These are phyloP conservation scores for Andinoacara biseriatus DNA, from an alignment of 2,113 vertebrate species.

Conservation along the genomic window DNA sequence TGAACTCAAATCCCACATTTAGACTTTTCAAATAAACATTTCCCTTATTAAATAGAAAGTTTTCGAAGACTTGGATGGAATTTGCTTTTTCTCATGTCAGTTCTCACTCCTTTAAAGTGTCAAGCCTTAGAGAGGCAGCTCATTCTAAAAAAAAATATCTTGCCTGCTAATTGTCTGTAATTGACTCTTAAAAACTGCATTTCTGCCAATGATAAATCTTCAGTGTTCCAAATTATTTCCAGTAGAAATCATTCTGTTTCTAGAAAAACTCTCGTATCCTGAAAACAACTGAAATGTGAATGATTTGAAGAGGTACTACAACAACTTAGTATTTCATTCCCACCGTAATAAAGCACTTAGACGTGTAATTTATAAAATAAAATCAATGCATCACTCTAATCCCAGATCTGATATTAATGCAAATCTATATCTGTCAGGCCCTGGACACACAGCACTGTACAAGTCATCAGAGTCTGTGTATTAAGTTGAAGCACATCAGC, in stretches of 20 bases:
- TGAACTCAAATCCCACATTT: no score
- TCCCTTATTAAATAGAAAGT: no score
- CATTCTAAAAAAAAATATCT: no score
- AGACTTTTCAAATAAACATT: background rate
- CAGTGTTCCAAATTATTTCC: background rate
- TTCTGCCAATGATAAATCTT: no score
- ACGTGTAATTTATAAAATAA: background rate
- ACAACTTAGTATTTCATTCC: background rate
- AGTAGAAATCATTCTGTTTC: no score
- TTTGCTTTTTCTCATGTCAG: no score
- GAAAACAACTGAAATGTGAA: background rate
- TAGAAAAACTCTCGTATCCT: background rate
- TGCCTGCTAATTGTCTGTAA: no score
- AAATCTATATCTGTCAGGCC: background rate
- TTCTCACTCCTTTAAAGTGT: no score
- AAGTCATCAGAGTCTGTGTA: no score
- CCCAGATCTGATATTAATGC: background rate
- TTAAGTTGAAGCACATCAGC: no score
- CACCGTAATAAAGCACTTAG: background rate
- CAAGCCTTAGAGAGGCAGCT: no score
- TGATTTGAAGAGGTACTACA: background rate
- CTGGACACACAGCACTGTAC: background rate
- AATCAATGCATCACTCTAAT: background rate
- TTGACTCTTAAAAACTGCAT: background rate
- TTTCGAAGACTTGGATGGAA: no score